Conservation (phyloP, 2,113 vertebrate genomes). For the Paracanthobrama guichenoti region DNA sequence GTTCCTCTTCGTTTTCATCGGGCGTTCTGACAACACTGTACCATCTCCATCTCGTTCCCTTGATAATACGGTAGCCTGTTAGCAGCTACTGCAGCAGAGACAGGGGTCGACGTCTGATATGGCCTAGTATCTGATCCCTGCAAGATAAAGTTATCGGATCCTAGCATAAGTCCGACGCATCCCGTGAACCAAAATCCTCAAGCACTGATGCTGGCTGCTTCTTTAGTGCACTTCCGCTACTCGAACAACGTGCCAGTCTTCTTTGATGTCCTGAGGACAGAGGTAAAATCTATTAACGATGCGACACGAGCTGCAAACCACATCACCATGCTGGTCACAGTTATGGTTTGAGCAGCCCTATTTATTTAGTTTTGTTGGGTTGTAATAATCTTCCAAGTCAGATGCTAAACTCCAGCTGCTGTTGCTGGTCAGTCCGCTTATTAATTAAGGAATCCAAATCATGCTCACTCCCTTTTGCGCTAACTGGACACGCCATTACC, state of each 20-base stretch:
- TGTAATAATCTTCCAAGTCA: neutral
- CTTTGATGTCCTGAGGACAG: conserved; percentile 84
- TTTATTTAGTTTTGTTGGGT: conserved; percentile 53
- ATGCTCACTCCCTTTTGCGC: conserved; percentile 90
- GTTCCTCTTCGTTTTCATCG: neutral
- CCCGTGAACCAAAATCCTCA: conserved; percentile 80
- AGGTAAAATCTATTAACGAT: conserved; percentile 81
- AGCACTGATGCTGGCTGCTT: conserved; percentile 71
- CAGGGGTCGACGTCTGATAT: conserved; percentile 68
- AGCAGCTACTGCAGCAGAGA: conserved; percentile 30
- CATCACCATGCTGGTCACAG: conserved; percentile 86
- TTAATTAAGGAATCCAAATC: conserved; percentile 77
- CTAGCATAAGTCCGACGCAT: conserved; percentile 74
- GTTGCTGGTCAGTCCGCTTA: conserved; percentile 71
- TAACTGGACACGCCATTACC: conserved; percentile 95
- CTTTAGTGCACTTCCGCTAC: conserved; percentile 87
- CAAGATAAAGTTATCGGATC: conserved; percentile 52
- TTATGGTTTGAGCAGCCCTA: conserved; percentile 76
- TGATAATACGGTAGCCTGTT: neutral
- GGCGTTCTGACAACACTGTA: neutral
- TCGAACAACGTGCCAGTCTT: conserved; percentile 93
- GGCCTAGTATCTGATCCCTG: conserved; percentile 65
- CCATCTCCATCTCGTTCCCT: neutral
- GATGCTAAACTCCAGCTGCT: conserved; percentile 62
- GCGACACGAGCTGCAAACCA: conserved; percentile 89